Evolutionary conservation across 2,113 vertebrate genomes (phyloP).

Genomic region (Nothocercus nigrocapillus): DNA sequence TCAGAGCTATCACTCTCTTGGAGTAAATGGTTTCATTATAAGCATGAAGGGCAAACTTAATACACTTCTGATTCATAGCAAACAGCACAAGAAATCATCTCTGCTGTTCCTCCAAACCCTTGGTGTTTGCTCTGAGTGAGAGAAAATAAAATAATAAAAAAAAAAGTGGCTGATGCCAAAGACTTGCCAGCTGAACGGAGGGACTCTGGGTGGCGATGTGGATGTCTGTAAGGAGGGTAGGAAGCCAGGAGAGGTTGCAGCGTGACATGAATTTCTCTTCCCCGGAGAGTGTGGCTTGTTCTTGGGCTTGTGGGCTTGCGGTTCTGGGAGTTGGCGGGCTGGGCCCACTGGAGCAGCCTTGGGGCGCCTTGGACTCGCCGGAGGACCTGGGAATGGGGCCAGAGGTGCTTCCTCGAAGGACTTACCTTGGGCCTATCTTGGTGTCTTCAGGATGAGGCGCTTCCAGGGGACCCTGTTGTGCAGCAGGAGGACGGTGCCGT

Average conservation of each 20-base stretch:
- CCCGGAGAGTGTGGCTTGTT: background rate
- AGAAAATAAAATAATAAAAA: background rate
- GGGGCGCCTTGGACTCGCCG: background rate
- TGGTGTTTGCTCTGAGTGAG: slow-evolving; percentile 3
- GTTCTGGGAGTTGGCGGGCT: background rate
- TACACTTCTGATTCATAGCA: slow-evolving; percentile 28
- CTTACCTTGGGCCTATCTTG: no score
- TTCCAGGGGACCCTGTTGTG: background rate
- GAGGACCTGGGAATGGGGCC: background rate
- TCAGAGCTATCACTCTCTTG: background rate
- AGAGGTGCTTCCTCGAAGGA: rapidly evolving
- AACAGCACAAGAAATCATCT: slow-evolving; percentile 16
- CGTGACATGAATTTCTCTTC: background rate
- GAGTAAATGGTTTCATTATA: slow-evolving; percentile 65
- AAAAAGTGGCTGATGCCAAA: background rate
- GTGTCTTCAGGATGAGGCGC: rapidly evolving
- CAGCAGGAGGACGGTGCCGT: background rate
- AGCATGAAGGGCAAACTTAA: slow-evolving; percentile 59
- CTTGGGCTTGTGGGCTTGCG: background rate
- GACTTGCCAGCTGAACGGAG: background rate
- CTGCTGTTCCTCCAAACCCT: background rate
- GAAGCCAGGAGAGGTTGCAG: background rate
- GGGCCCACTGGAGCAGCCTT: background rate
- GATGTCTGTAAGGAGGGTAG: background rate
- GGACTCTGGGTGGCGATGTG: background rate